phyloP scores from a whole-genome alignment of 2,797 vertebrate genomes.

The Bradypodion ventrale region DNA sequence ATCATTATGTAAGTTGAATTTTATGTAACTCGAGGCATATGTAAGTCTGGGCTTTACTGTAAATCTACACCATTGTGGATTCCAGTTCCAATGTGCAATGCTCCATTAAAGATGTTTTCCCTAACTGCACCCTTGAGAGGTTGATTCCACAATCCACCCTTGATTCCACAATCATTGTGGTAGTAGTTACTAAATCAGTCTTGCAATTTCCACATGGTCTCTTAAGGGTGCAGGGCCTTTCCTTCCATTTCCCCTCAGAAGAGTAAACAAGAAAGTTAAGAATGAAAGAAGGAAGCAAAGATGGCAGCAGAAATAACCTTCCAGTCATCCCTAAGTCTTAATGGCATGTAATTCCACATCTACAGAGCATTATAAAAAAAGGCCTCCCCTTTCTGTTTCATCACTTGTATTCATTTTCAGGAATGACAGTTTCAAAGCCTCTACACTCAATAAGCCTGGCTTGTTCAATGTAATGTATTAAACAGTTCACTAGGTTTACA shows the following conservation, averaged over 20 bases:
- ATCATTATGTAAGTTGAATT: too few relatives aligned
- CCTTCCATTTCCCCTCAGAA: not conserved
- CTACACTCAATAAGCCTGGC: slow-evolving; percentile 42
- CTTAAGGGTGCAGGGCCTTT: slow-evolving; percentile 1
- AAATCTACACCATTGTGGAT: not conserved
- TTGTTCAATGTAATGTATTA: slow-evolving; percentile 61
- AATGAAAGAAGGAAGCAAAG: not conserved
- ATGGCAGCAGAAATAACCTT: not conserved
- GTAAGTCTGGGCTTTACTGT: too few relatives aligned
- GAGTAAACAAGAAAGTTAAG: slow-evolving; percentile 16
- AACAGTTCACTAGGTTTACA: slow-evolving; percentile 69
- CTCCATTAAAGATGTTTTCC: slow-evolving; percentile 41
- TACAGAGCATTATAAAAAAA: slow-evolving; percentile 43
- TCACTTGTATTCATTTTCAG: slow-evolving; percentile 60
- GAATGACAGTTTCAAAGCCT: slow-evolving; percentile 52
- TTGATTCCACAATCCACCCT: too few relatives aligned
- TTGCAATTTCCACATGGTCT: slow-evolving; percentile 23
- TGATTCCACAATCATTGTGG: slow-evolving; percentile 7
- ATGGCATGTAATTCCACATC: slow-evolving; percentile 41
- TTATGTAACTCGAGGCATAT: too few relatives aligned
- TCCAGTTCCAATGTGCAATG: not conserved
- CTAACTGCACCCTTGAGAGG: slow-evolving; percentile 18
- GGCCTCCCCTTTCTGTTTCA: slow-evolving; percentile 2
- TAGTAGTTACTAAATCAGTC: slow-evolving; percentile 34
- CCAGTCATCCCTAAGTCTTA: slow-evolving; percentile 40